Percentiles rank a stretch among this genome's conserved stretches.
Conservation (phyloP, 2,797 vertebrate species). For the Salmo trutta region DNA sequence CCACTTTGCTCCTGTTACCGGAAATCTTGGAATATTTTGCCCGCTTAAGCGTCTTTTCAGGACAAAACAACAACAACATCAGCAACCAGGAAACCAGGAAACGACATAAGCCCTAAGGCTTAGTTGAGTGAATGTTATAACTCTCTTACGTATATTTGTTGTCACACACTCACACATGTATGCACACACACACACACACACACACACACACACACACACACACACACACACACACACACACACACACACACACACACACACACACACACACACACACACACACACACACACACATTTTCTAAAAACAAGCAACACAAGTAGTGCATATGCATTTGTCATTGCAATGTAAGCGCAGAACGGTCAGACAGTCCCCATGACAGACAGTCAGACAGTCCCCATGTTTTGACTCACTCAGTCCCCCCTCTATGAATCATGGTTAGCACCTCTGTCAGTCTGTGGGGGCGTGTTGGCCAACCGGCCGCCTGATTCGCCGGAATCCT, state of each 20-base stretch:
- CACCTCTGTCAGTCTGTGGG: background rate
- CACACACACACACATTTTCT: background rate
- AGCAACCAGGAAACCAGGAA: slow-evolving; percentile 12
- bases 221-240: no score
- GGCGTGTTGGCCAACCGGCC: slow-evolving; percentile 6
- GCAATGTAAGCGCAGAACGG: background rate
- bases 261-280: no score
- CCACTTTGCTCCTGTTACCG: slow-evolving; percentile 16
- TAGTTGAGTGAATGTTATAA: background rate
- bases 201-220: no score
- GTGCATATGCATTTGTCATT: background rate
- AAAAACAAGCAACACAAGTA: background rate
- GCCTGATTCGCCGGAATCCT: slow-evolving; percentile 21
- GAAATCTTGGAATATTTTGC: slow-evolving; percentile 36
- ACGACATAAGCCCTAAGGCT: slow-evolving; percentile 8
- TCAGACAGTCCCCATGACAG: background rate
- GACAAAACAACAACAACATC: slow-evolving; percentile 38
- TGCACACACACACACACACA: no score
- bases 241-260: no score
- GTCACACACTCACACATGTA: background rate
- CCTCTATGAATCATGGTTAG: slow-evolving; percentile 3
- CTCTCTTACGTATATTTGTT: background rate
- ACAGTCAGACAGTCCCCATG: background rate
- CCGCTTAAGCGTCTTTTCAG: slow-evolving; percentile 24
- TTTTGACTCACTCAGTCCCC: background rate